phyloP scores from a whole-genome alignment of 2,797 vertebrate genomes.

The Mareca penelope region DNA sequence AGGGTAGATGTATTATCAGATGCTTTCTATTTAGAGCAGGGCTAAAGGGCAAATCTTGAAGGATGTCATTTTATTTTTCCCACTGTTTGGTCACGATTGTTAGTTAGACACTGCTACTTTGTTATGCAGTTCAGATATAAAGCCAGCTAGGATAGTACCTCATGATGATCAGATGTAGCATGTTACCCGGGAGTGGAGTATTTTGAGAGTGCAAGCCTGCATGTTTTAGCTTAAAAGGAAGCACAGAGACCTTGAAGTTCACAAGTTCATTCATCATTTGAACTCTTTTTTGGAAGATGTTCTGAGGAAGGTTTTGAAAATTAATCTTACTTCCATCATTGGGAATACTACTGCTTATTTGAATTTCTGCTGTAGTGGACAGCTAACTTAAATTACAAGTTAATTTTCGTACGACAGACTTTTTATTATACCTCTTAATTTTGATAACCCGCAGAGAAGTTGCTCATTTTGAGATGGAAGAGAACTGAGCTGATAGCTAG shows the following conservation, averaged over 20 bases:
- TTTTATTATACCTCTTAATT: background rate
- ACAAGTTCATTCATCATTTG: background rate
- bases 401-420: background rate
- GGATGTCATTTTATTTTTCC: background rate
- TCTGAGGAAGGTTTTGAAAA: background rate
- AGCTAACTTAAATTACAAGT: background rate
- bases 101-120: slow-evolving; percentile 63
- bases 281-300: background rate
- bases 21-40: slow-evolving; percentile 48
- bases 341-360: background rate
- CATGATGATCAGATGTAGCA: slow-evolving; percentile 68
- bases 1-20: slow-evolving; percentile 36
- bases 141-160: slow-evolving; percentile 16
- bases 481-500: background rate
- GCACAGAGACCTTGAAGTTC: background rate
- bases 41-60: slow-evolving; percentile 43
- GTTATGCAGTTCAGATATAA: slow-evolving; percentile 18
- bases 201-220: background rate
- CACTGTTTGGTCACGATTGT: slow-evolving; percentile 25
- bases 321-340: background rate
- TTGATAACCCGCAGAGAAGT: background rate
- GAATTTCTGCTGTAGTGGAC: background rate
- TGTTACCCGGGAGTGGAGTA: background rate
- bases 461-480: background rate
- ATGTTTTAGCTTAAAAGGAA: background rate